phyloP scores from a whole-genome alignment of 2,888 invertebrate species.

The Orthonychiurus folsomi region DNA sequence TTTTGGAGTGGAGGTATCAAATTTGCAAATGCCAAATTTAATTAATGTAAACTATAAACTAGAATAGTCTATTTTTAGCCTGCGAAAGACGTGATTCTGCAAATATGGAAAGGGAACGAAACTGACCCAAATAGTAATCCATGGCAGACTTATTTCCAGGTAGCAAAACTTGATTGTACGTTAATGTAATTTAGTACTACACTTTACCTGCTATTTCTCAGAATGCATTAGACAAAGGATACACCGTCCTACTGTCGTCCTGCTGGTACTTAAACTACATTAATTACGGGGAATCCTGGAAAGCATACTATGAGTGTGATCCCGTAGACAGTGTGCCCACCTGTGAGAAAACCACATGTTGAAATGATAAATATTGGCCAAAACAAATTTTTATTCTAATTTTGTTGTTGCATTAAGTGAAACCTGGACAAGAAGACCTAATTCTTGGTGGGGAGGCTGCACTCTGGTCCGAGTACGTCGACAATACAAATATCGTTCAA shows the following conservation, averaged over 20 bases:
- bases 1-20: conserved; percentile 52
- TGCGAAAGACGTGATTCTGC: conserved; percentile 58
- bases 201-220: neutral
- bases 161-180: conserved; percentile 9
- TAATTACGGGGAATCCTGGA: conserved; percentile 59
- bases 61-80: too few relatives aligned
- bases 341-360: too few relatives aligned
- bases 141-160: conserved; percentile 27
- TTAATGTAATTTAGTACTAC: neutral
- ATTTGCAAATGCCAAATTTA: too few relatives aligned
- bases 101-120: conserved; percentile 62
- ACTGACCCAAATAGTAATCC: too few relatives aligned
- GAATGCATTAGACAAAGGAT: neutral
- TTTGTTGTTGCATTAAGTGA: too few relatives aligned
- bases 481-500: conserved; percentile 50
- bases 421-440: conserved; percentile 9
- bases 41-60: too few relatives aligned
- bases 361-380: too few relatives aligned
- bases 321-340: too few relatives aligned
- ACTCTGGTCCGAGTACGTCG: conserved; percentile 8
- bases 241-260: conserved; percentile 60
- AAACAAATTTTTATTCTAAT: too few relatives aligned
- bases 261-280: conserved; percentile 83
- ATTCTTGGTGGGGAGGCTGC: conserved; percentile 5
- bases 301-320: conserved; percentile 59